phyloP scores from a whole-genome alignment of 2,113 vertebrate species.

The Syngnathus scovelli region DNA sequence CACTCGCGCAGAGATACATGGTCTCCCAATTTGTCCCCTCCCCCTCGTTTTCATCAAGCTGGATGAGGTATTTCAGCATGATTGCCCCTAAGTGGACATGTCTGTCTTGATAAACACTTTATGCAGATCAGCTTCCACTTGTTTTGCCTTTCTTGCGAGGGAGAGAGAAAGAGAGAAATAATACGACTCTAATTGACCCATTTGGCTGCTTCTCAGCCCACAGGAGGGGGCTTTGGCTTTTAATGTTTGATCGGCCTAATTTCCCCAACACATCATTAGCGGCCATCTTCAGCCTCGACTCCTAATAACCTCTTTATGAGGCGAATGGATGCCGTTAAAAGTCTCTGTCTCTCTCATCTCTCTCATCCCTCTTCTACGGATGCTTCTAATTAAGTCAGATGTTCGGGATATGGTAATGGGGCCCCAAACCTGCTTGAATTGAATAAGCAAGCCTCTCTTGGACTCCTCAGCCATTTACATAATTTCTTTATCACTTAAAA shows the following conservation, averaged over 20 bases:
- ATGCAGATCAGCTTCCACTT: conserved; percentile 84
- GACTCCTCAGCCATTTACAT: conserved; percentile 83
- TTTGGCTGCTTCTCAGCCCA: conserved; percentile 98
- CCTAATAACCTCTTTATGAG: conserved; percentile 99
- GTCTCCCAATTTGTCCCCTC: conserved; percentile 21
- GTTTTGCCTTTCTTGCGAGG: conserved; percentile 73
- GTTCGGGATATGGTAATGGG: conserved; percentile 98
- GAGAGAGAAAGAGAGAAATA: conserved; percentile 76
- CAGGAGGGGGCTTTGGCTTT: conserved; percentile 87
- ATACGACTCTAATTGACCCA: conserved; percentile 99
- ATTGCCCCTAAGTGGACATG: conserved; percentile 80
- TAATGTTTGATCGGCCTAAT: conserved; percentile 99
- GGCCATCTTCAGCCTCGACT: conserved; percentile 87
- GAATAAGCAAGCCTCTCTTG: conserved; percentile 79
- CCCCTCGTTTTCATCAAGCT: conserved; percentile 36
- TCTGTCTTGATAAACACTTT: conserved; percentile 87
- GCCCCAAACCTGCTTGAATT: conserved; percentile 86
- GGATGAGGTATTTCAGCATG: conserved; percentile 73
- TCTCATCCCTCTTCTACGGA: conserved; percentile 58
- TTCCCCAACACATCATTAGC: conserved; percentile 99
- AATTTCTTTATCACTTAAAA: conserved; percentile 99
- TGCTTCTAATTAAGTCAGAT: conserved; percentile 98
- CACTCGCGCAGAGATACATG: conserved; percentile 23
- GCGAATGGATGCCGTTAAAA: conserved; percentile 76
- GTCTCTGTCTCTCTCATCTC: conserved; percentile 65